Conservation (phyloP, 2,797 vertebrate species). For the Cheracebus regulus region DNA sequence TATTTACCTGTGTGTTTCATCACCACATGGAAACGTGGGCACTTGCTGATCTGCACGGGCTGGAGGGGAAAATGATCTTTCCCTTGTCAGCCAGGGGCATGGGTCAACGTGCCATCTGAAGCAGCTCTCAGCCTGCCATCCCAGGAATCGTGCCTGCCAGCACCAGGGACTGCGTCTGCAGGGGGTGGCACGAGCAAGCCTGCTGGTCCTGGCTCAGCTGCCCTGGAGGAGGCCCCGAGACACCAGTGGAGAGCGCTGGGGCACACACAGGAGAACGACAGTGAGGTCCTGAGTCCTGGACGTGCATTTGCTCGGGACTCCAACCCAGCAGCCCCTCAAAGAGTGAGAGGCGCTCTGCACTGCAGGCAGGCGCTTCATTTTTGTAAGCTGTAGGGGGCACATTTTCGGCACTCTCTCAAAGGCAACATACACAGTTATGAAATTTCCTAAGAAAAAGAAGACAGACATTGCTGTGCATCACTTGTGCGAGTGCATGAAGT, state of each 20-base stretch:
- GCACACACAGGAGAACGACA: not conserved
- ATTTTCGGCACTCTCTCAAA: not conserved
- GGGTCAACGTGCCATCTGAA: not conserved
- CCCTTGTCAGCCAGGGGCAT: not conserved
- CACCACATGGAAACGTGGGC: not conserved
- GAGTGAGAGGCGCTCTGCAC: fast-evolving
- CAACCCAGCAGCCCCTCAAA: not conserved
- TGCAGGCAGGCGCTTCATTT: not conserved
- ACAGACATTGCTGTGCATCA: not conserved
- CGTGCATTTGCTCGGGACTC: not conserved
- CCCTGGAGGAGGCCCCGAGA: not conserved
- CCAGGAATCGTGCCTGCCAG: not conserved
- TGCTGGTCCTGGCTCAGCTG: fast-evolving
- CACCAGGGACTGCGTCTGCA: fast-evolving
- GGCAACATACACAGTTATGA: fast-evolving
- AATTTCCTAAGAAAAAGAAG: not conserved
- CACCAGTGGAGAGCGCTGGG: no score
- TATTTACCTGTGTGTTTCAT: not conserved
- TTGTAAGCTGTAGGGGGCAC: no score
- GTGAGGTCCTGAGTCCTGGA: not conserved
- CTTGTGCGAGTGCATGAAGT: not conserved
- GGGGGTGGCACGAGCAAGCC: not conserved
- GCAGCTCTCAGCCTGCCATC: not conserved
- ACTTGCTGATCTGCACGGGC: not conserved
- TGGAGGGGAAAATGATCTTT: not conserved